These are phyloP conservation scores for Staurois parvus DNA, from an alignment of 2,797 vertebrate genomes.

Conservation along the genomic window DNA sequence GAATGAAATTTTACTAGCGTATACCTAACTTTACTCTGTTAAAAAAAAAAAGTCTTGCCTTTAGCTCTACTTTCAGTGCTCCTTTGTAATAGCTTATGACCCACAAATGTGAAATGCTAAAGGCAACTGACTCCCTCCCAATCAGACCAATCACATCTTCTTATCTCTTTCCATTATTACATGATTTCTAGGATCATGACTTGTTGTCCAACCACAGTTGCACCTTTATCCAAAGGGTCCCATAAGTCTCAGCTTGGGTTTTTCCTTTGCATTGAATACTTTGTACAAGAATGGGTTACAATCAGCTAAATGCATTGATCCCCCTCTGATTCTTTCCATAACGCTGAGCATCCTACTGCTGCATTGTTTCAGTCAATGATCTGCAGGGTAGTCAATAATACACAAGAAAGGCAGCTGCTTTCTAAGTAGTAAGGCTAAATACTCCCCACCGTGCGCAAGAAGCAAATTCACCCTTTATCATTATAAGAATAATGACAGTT, in stretches of 20 bases:
- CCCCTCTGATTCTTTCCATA: constrained; percentile 63
- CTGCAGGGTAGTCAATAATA: constrained; percentile 60
- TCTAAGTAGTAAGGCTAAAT: constrained; percentile 64
- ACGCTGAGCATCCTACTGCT: constrained; percentile 62
- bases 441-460: constrained; percentile 56
- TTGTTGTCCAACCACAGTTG: background rate
- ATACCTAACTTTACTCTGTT: too few relatives aligned
- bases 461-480: constrained; percentile 56
- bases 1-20: too few relatives aligned
- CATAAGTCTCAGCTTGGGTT: background rate
- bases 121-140: too few relatives aligned
- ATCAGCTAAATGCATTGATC: constrained; percentile 64
- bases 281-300: constrained; percentile 62
- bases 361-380: constrained; percentile 64
- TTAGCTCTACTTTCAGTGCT: too few relatives aligned
- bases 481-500: constrained; percentile 61
- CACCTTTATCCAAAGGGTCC: background rate
- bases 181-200: background rate
- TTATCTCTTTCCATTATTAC: background rate
- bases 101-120: too few relatives aligned
- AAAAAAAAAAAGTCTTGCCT: too few relatives aligned
- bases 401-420: constrained; percentile 64
- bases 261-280: constrained; percentile 53
- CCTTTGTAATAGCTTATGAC: too few relatives aligned
- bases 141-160: background rate